Percentiles rank a stretch among this genome's conserved stretches.
phyloP scores from a whole-genome alignment of 2,797 vertebrate genomes.

The Pseudotriccus pelzelni region DNA sequence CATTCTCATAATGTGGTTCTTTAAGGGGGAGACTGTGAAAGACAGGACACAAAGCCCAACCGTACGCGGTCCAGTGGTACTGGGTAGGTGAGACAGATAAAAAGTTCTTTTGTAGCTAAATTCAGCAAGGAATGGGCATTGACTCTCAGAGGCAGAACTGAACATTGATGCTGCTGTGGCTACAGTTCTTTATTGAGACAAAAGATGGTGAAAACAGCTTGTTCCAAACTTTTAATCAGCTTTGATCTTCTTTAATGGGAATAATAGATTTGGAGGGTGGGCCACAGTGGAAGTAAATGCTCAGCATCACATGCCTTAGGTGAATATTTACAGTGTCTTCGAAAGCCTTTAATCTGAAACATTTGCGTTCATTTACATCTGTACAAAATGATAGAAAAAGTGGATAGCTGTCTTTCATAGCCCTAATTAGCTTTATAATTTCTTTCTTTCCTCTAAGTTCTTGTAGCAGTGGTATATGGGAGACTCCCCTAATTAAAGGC shows the following conservation, averaged over 20 bases:
- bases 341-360: background rate
- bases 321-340: background rate
- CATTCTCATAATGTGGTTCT: background rate
- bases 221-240: background rate
- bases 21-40: background rate
- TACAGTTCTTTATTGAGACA: background rate
- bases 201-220: background rate
- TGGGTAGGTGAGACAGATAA: rapidly evolving
- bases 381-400: background rate
- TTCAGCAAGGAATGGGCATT: background rate
- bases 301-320: background rate
- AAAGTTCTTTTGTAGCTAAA: background rate
- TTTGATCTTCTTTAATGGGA: background rate
- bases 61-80: rapidly evolving
- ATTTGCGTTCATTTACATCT: background rate
- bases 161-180: background rate
- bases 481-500: background rate
- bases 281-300: background rate
- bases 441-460: background rate
- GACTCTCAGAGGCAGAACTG: background rate
- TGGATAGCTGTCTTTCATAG: background rate
- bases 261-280: background rate
- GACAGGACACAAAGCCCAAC: background rate
- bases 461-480: background rate
- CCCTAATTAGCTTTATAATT: background rate